Percentiles rank a stretch among this genome's conserved stretches.
Conservation (phyloP, 2,797 vertebrate species). For the Pseudotriccus pelzelni region DNA sequence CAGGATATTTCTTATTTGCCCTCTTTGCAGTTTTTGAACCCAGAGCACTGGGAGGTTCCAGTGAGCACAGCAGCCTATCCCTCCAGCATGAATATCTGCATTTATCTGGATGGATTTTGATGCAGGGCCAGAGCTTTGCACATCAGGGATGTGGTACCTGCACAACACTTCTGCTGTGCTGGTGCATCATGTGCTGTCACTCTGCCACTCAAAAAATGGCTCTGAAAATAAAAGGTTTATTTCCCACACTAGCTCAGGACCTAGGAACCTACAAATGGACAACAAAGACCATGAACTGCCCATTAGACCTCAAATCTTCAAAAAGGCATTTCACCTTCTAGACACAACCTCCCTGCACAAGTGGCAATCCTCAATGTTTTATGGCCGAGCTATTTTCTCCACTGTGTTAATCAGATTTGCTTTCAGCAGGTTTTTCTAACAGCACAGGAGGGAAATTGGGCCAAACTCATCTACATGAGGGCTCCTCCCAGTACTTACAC, state of each 20-base stretch:
- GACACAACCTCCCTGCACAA: neutral
- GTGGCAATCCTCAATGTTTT: neutral
- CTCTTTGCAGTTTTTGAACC: neutral
- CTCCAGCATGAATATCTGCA: neutral
- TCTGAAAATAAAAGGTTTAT: neutral
- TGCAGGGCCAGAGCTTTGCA: neutral
- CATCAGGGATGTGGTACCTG: neutral
- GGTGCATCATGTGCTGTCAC: neutral
- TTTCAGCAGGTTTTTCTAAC: conserved; percentile 8
- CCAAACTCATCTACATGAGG: neutral
- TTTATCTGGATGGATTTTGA: neutral
- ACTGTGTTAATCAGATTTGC: neutral
- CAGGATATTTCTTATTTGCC: neutral
- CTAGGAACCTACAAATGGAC: neutral
- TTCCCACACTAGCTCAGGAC: neutral
- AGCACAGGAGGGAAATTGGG: neutral
- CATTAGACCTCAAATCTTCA: neutral
- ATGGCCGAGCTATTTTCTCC: neutral
- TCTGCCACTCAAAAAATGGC: neutral
- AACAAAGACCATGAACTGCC: neutral
- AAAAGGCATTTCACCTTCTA: neutral
- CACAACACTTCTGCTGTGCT: neutral
- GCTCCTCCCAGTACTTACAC: neutral
- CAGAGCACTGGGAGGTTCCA: neutral
- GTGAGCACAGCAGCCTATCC: neutral